A percentile compares a stretch with the other conserved stretches of the same genome.
Evolutionary conservation across 2,113 vertebrate species (phyloP).

Genomic region (Eudyptes chrysolophus): DNA sequence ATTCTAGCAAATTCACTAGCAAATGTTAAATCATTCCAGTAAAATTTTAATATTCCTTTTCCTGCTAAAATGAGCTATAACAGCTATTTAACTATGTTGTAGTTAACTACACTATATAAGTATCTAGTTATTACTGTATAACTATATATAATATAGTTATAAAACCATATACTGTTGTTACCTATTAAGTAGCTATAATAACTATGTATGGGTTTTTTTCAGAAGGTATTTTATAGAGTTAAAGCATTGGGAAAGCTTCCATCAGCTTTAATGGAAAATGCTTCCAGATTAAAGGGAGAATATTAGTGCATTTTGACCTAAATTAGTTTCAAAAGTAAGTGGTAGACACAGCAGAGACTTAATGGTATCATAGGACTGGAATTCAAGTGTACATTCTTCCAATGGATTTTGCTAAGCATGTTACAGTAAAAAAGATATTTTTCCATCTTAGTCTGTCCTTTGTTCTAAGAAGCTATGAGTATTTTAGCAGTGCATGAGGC

Average conservation of each 20-base stretch:
- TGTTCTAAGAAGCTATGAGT: background rate
- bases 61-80: slow-evolving; percentile 10
- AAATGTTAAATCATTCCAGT: slow-evolving; percentile 11
- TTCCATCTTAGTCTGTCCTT: background rate
- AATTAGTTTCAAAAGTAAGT: background rate
- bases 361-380: background rate
- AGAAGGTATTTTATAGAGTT: background rate
- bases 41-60: slow-evolving; percentile 8
- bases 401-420: background rate
- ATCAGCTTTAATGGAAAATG: background rate
- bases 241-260: background rate
- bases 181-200: background rate
- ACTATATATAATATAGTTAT: background rate
- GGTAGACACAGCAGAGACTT: background rate
- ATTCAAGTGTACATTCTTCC: background rate
- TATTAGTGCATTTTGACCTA: background rate
- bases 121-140: background rate
- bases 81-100: background rate
- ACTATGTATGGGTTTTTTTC: background rate
- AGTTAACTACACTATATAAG: background rate
- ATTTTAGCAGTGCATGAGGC: background rate
- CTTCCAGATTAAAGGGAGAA: background rate
- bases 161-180: background rate
- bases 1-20: background rate
- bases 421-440: background rate